These are phyloP conservation scores for Dicentrarchus labrax DNA, from an alignment of 2,113 vertebrate species.

Conservation along the genomic window DNA sequence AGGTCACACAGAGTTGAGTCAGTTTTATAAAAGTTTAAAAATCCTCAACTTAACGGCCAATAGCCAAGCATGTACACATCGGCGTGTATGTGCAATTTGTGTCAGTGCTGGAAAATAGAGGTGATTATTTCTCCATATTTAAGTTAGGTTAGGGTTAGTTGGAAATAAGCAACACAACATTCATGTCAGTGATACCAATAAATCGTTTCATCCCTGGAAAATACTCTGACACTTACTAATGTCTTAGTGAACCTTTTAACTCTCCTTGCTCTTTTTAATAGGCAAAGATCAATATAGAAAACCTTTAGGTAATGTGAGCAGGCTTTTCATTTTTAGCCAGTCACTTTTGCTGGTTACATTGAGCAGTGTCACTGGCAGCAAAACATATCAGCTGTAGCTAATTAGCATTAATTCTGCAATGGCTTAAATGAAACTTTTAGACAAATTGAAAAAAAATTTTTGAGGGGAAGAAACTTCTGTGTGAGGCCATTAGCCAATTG, in stretches of 20 bases:
- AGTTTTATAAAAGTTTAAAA: neutral
- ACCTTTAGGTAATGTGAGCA: neutral
- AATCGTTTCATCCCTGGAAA: too few relatives aligned
- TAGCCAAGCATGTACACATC: neutral
- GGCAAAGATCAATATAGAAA: too few relatives aligned
- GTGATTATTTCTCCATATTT: too few relatives aligned
- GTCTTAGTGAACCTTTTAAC: neutral
- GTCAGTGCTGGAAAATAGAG: too few relatives aligned
- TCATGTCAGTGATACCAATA: too few relatives aligned
- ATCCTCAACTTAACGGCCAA: neutral
- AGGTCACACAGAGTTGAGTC: neutral
- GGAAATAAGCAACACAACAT: too few relatives aligned
- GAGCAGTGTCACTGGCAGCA: neutral
- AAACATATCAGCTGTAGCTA: neutral
- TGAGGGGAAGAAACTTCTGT: neutral
- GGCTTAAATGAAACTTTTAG: neutral
- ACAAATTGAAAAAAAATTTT: too few relatives aligned
- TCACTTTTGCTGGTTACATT: neutral
- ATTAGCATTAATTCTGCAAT: neutral
- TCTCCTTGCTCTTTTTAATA: neutral
- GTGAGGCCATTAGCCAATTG: neutral
- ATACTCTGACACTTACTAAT: too few relatives aligned
- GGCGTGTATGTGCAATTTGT: too few relatives aligned
- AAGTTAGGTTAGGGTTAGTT: too few relatives aligned
- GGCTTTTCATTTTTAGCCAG: neutral